Base-by-base conservation (phyloP, 2,113 vertebrate species). In the Clupea harengus region DNA sequence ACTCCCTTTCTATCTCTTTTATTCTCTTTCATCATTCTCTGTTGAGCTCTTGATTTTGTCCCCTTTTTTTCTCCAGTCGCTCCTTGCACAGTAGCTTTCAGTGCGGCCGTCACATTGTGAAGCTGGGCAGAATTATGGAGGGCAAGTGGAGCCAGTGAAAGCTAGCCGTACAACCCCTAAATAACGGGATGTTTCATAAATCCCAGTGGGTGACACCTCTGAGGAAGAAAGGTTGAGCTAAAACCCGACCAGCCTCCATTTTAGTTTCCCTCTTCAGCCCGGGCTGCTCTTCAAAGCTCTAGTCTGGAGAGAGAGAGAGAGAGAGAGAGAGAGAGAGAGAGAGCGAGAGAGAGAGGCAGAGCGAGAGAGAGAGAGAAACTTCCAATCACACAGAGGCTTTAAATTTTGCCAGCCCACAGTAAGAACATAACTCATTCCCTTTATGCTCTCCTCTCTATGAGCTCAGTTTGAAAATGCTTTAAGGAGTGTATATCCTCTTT, bases 101-200 rank as follows among this genome's bases (percentile, higher is more conserved):
- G 54, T 60, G 54, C 3, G 18, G 18, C 20, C 20, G 20, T 22
- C 54, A 7, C 54, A 22, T 20, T 4, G 6, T 1, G 54, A 22
- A 20, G 54, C 54, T 22, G 54, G 54, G 18, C 54, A 60, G 54
- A 60, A 20, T 60, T 60, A 60, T 20, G 32, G 83, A 50, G 32
- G 28, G 78, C 57, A 57, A 86, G 82, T 22, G 64, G 64, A 83
- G 72, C 82, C 13, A 45, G 54, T 57, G 20, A 39, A 78, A 13
- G 72, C 25, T 39, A 11, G 85, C 83, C 85, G 22, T 7, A 9
- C 85, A 13, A 22, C 64, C 44, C 22, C 47, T 78, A 64, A 86
- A 85, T 88, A 87, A 86, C 44, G 78, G 45, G 84, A 64, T 17
- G 52, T 86, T 86, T 88, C 85, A 85, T 84, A 87, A 88, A 87